Evolutionary conservation across 2,113 vertebrate genomes (phyloP).

Genomic region (Glaucomys volans): DNA sequence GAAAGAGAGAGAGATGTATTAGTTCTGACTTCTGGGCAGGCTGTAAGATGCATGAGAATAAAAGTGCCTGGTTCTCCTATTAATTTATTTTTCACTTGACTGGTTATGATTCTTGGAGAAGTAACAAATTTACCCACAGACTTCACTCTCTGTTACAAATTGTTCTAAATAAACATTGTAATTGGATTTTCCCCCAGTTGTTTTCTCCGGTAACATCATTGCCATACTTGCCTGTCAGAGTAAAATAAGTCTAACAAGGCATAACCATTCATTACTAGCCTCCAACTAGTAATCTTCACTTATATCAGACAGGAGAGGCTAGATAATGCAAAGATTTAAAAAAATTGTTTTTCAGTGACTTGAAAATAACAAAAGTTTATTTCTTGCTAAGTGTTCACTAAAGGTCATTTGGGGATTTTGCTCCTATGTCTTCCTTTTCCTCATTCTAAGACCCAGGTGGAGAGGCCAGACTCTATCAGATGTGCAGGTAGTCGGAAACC

Average conservation of each 20-base stretch:
- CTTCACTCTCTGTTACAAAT: conserved; percentile 52
- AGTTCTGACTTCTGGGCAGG: conserved; percentile 15
- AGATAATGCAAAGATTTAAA: neutral
- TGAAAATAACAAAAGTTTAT: conserved; percentile 48
- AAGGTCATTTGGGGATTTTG: neutral
- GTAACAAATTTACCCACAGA: conserved; percentile 8
- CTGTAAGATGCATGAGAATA: conserved; percentile 12
- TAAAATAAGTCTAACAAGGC: conserved; percentile 45
- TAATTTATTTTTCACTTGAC: conserved; percentile 59
- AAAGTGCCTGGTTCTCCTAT: neutral
- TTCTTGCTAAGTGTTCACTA: conserved; percentile 9
- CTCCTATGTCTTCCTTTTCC: neutral
- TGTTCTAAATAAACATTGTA: conserved; percentile 17
- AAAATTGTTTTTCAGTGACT: neutral
- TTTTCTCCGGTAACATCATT: conserved; percentile 12
- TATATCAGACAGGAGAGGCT: conserved; percentile 32
- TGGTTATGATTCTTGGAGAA: conserved; percentile 49
- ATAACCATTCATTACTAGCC: conserved; percentile 30
- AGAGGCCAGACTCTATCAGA: neutral
- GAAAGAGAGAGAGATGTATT: neutral
- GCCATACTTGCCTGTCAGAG: neutral
- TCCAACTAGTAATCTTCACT: conserved; percentile 52
- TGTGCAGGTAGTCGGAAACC: neutral
- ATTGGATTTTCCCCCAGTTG: conserved; percentile 1
- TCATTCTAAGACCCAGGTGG: neutral